These are phyloP conservation scores for Hippasteria phrygiana DNA, from an alignment of 53 echinoderm and acorn worm species.

Conservation along the genomic window DNA sequence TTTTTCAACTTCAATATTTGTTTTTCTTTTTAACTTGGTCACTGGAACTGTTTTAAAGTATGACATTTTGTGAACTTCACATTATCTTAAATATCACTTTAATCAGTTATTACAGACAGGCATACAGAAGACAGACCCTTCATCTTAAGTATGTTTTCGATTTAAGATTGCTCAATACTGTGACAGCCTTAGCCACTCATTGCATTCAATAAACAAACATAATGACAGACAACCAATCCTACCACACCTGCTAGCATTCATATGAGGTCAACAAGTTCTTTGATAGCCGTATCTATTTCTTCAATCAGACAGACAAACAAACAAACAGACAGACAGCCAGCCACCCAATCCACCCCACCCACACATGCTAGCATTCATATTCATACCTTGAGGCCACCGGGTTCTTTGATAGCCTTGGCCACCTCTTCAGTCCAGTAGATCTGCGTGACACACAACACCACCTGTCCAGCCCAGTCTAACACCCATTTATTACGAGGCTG, in stretches of 20 bases:
- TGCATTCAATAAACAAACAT: too few species aligned
- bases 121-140: too few species aligned
- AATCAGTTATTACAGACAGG: too few species aligned
- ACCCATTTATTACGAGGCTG: slow-evolving; percentile 95
- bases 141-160: too few species aligned
- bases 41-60: too few species aligned
- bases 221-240: not conserved
- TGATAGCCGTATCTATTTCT: not conserved
- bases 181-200: too few species aligned
- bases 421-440: slow-evolving; percentile 95
- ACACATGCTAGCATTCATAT: not conserved
- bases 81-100: too few species aligned
- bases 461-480: slow-evolving; percentile 97
- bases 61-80: too few species aligned
- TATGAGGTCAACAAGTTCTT: not conserved
- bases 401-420: slow-evolving; percentile 95
- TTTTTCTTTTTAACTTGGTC: too few species aligned
- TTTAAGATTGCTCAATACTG: too few species aligned
- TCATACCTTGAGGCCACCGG: slow-evolving; percentile 86
- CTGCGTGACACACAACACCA: slow-evolving; percentile 85
- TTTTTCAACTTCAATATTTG: not conserved
- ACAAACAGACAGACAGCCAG: too few species aligned
- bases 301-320: not conserved
- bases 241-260: not conserved
- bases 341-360: too few species aligned